Conservation (phyloP, 2,113 vertebrate species). For the Barbus barbus region DNA sequence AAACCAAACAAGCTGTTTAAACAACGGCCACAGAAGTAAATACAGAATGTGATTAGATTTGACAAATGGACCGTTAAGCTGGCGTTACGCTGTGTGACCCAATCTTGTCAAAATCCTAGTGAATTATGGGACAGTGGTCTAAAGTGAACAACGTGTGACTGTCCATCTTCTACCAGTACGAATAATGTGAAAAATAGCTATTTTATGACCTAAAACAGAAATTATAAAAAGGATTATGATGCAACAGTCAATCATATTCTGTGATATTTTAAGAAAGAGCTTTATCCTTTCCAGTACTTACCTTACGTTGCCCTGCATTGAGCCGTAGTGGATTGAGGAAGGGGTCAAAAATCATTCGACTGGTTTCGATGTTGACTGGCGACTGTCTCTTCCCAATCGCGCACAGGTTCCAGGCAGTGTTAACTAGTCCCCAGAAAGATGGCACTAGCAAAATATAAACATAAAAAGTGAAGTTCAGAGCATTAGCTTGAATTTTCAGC, state of each 20-base stretch:
- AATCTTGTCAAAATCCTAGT: conserved; percentile 8
- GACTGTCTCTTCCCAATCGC: conserved; percentile 88
- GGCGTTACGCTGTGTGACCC: neutral
- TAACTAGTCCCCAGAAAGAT: conserved; percentile 92
- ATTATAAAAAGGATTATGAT: neutral
- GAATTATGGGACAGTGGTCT: neutral
- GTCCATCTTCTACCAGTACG: neutral
- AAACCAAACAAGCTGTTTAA: neutral
- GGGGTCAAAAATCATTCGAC: conserved; percentile 91
- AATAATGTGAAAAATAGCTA: neutral
- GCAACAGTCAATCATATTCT: neutral
- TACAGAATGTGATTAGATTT: conserved; percentile 27
- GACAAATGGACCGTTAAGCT: conserved; percentile 29
- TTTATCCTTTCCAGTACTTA: conserved; percentile 61
- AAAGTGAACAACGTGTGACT: neutral
- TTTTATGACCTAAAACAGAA: neutral
- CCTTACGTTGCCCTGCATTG: conserved; percentile 87
- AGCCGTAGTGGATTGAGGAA: conserved; percentile 86
- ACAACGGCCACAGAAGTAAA: conserved; percentile 10
- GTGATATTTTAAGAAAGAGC: neutral
- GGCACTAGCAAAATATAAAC: conserved; percentile 75
- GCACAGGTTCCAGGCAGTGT: conserved; percentile 91
- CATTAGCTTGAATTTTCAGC: conserved; percentile 4
- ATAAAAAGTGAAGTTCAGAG: conserved; percentile 18
- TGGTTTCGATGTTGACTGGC: conserved; percentile 89